Conservation (phyloP, 2,888 invertebrate genomes). For the Caenorhabditis becei region DNA sequence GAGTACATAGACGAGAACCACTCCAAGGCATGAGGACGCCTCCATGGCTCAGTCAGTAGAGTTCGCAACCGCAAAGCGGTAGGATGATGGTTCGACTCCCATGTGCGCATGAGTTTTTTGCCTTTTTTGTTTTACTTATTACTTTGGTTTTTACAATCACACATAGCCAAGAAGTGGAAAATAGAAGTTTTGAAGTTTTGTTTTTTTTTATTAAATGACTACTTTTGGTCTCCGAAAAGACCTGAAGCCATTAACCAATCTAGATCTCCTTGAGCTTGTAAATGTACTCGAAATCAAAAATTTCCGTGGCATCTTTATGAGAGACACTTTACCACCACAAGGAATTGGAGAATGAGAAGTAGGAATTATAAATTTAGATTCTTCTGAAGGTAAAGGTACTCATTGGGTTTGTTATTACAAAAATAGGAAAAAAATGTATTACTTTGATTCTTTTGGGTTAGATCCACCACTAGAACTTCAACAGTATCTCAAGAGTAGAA, state of each 20-base stretch:
- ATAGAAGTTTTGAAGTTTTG: constrained; percentile 56
- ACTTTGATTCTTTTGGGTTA: constrained; percentile 63
- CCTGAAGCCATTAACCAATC: constrained; percentile 52
- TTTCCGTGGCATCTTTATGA: constrained; percentile 61
- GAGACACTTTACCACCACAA: constrained; percentile 52
- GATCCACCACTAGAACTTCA: constrained; percentile 58
- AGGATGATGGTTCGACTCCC: constrained; percentile 49
- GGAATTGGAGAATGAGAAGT: constrained; percentile 54
- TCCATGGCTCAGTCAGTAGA: constrained; percentile 55
- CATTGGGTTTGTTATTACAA: constrained; percentile 62
- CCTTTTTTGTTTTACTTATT: constrained; percentile 59
- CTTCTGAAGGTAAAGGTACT: constrained; percentile 55
- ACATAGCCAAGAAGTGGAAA: constrained; percentile 59
- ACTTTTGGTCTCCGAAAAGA: constrained; percentile 59
- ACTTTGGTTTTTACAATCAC: constrained; percentile 60
- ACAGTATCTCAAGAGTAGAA: constrained; percentile 45
- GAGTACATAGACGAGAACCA: constrained; percentile 47
- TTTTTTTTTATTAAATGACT: constrained; percentile 55
- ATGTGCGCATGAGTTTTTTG: constrained; percentile 51
- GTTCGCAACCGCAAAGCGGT: constrained; percentile 44
- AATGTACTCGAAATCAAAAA: constrained; percentile 40
- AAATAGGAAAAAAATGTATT: constrained; percentile 50
- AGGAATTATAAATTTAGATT: constrained; percentile 62
- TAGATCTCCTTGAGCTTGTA: constrained; percentile 43
- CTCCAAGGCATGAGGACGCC: constrained; percentile 22